Evolutionary conservation across 1,140 invertebrate genomes (phyloP), one percentile per base, ranked within the genome.

Genomic region (Drosophila neocordata): DNA sequence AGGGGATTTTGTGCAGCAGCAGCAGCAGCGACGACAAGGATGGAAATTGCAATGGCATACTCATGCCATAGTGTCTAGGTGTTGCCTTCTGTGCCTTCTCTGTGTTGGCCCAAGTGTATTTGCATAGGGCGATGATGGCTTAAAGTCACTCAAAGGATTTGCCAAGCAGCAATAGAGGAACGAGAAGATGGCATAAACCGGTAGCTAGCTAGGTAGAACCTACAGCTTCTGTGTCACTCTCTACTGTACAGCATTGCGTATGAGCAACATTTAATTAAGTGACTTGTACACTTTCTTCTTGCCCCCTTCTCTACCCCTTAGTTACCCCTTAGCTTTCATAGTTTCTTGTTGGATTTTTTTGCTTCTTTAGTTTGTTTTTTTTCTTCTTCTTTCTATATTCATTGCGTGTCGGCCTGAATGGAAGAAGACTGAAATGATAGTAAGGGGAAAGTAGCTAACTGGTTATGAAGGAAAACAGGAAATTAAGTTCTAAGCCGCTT

Each of bases 251-350:
- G 53, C 73, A 64, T 60, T 59, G 44, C 69, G 69, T 79, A 79
- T 79, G 73, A 62, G 76, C 69, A 72, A 77, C 69, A 69, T 77
- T 77, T 77, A 77, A 77, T 77, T 73, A 79, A 76, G 76, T 76
- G 69, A 76, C 76, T 73, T 74, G 18, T 65, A 65, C 63, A 65
- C 68, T 65, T 66, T 67, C 12, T 53, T 64, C 53, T 59, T 58
- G 58, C n/a, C 55, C 35, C 9, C 20, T n/a, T n/a, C n/a, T n/a
- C n/a, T n/a, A n/a, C n/a, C n/a, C n/a, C n/a, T n/a, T n/a, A n/a
- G n/a, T n/a, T n/a, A n/a, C 2, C 20, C n/a, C n/a, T 18, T 5
- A 4, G 12, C n/a, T 37, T 34, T 53, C 22, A 20, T 58, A 53
- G 15, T 22, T 65, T 57, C 24, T 37, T 37, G 6, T 6, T 6